A percentile compares a stretch with the other conserved stretches of the same genome.
Conservation (phyloP, 1,140 invertebrate species). For the Magallana angulata region DNA sequence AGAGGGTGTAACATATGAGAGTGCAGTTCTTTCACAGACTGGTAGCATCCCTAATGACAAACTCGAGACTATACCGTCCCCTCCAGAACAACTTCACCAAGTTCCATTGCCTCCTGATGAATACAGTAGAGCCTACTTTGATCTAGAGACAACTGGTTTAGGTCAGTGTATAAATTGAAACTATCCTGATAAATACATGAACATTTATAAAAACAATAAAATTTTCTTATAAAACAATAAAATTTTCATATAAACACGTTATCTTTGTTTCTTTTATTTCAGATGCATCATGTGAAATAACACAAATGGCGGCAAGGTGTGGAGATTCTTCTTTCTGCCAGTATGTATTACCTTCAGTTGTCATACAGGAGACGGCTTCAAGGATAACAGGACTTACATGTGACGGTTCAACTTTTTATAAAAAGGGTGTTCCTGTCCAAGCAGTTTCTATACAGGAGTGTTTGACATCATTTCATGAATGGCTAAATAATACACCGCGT, state of each 20-base stretch:
- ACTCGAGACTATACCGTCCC: not conserved
- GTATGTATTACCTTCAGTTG: not conserved
- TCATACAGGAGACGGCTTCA: not conserved
- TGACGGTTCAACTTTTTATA: not conserved
- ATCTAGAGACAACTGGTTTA: conserved; percentile 25
- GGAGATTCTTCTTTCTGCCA: not conserved
- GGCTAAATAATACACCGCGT: not conserved
- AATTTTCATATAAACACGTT: not conserved
- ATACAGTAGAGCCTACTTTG: conserved; percentile 19
- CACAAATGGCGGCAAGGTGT: not conserved
- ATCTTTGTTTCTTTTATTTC: not conserved
- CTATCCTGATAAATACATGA: too few relatives aligned
- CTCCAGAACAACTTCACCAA: not conserved
- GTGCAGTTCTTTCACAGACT: not conserved
- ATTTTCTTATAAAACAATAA: not conserved
- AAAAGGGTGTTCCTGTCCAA: not conserved
- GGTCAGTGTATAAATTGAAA: not conserved
- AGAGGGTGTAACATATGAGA: conserved; percentile 24
- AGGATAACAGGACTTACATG: not conserved
- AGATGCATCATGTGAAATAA: not conserved
- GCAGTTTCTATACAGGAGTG: not conserved
- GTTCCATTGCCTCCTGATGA: not conserved
- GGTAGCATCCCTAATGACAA: not conserved
- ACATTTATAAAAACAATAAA: too few relatives aligned
- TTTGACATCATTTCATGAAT: not conserved